Base-by-base conservation (phyloP, 2,888 invertebrate genomes). In the Ypsolopha sequella region DNA sequence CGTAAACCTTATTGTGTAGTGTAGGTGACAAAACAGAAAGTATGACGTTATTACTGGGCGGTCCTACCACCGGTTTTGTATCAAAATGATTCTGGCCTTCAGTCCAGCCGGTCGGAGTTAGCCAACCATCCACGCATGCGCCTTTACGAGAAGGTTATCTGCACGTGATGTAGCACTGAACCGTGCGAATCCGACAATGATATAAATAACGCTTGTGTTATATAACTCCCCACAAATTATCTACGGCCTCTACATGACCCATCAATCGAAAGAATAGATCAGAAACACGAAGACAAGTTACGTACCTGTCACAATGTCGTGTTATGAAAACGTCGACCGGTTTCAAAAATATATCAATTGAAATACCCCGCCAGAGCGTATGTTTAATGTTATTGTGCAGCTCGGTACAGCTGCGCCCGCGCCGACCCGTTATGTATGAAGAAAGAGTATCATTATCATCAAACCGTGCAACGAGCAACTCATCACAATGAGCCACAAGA, bases 301-400 rank as follows among this genome's bases (percentile, higher is more conserved):
- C 11, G 41, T 13, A 7, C 41, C 13, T 46, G 33, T 46, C 46
- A 36, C 8, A 11, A 36, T 14, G 14, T 57, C 68, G 60, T 80
- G 76, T 84, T 80, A 79, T 80, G 80, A 84, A 84, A 81, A 81
- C 76, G 65, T 60, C 63, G 73, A 82, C 81, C 74, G 79, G 80
- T 82, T 82, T 76, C 68, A 71, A 76, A 81, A 80, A 84, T 85
- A 80, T 80, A 85, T 82, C 79, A 81, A 80, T 82, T 79, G 80
- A 76, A 82, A 80, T 76, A 73, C 50, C 68, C 65, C 61, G 55
- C 44, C 65, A 62, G 60, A 61, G 68, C 65, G 73, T 66, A 73
- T 78, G 76, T 78, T 75, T 77, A 76, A 80, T 80, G 72, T 79
- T 79, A 84, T 82, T 80, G 76, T 81, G 73, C 66, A 63, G 66